Evolutionary conservation across 2,113 vertebrate species (phyloP).

Genomic region (Hypanus sabinus): DNA sequence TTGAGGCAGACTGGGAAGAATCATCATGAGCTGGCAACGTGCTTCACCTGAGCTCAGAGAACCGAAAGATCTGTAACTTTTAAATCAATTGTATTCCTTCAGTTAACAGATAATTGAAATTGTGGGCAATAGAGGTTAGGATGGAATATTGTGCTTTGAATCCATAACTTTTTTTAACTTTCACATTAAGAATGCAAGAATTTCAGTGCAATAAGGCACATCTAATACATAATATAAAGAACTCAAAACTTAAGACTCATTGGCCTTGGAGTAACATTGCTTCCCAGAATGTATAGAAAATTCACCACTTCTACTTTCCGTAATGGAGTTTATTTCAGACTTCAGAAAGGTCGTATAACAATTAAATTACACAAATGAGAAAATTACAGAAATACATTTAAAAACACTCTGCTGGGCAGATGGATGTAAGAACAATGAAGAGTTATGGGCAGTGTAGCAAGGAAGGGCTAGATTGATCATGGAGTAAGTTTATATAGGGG

Average conservation of each 20-base stretch:
- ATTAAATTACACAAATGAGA: not conserved
- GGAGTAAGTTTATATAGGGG: too few relatives aligned
- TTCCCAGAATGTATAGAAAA: not conserved
- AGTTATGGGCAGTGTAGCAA: too few relatives aligned
- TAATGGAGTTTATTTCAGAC: not conserved
- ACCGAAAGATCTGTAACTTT: not conserved
- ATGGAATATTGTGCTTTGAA: not conserved
- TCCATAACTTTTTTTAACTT: not conserved
- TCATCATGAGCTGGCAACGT: conserved; percentile 10
- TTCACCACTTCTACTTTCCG: not conserved
- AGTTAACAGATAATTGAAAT: not conserved
- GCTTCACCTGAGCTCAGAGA: not conserved
- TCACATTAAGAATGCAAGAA: not conserved
- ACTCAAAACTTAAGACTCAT: not conserved
- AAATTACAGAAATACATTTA: not conserved
- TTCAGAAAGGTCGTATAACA: not conserved
- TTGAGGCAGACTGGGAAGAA: not conserved
- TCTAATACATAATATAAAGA: not conserved
- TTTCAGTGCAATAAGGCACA: not conserved
- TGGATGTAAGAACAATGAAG: too few relatives aligned
- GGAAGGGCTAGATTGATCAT: too few relatives aligned
- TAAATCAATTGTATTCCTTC: not conserved
- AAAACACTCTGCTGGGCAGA: too few relatives aligned
- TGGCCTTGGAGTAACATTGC: not conserved
- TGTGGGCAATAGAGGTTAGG: not conserved